Evolutionary conservation across 2,888 invertebrate genomes (phyloP).

Genomic region (Carpatolechia fugitivella): DNA sequence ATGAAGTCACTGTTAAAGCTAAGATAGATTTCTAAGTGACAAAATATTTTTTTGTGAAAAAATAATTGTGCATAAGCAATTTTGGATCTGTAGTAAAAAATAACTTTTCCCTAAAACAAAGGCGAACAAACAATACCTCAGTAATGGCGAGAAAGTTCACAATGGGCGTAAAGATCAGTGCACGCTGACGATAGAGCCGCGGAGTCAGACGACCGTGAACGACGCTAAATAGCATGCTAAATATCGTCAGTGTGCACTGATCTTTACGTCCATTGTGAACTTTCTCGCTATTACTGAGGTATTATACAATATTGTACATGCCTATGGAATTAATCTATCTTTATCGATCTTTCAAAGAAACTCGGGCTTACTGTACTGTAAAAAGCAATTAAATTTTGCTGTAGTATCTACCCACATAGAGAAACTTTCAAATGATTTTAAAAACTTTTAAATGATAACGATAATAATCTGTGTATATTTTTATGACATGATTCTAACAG

Average conservation of each 20-base stretch:
- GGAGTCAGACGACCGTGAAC: slow-evolving; percentile 19
- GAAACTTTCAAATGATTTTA: no score
- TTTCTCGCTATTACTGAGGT: neutral
- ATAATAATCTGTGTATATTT: no score
- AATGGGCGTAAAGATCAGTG: slow-evolving; percentile 26
- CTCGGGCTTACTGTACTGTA: neutral
- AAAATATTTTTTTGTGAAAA: neutral
- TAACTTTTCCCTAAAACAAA: no score
- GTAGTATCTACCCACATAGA: neutral
- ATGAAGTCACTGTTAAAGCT: no score
- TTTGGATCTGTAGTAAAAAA: no score
- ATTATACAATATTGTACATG: neutral
- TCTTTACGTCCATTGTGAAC: slow-evolving; percentile 16
- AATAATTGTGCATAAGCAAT: no score
- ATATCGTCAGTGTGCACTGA: slow-evolving; percentile 29
- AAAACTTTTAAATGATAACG: no score
- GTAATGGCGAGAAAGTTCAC: neutral
- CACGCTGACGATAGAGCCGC: slow-evolving; percentile 23
- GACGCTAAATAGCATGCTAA: slow-evolving; percentile 13
- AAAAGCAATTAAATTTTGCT: neutral
- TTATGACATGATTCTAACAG: no score
- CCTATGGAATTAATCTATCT: neutral
- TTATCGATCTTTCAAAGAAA: neutral
- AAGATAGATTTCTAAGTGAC: neutral
- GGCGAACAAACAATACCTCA: neutral